Conservation (phyloP, 1,140 invertebrate genomes). For the Drosophila seguyi region DNA sequence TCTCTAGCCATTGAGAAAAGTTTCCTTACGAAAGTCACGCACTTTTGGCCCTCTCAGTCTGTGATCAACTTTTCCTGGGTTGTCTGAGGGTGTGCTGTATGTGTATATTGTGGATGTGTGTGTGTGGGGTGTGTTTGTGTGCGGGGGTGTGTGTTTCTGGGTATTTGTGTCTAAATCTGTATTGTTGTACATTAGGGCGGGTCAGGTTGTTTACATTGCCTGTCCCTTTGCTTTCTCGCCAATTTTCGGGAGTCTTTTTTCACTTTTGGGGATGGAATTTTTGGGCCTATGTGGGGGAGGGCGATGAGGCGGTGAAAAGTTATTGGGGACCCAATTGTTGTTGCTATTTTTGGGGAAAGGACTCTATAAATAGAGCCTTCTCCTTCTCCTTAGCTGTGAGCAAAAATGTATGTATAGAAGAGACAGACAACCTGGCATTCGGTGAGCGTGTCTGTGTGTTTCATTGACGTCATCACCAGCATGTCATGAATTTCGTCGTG, state of each 20-base stretch:
- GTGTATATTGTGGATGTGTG: background rate
- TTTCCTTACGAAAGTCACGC: constrained; percentile 62
- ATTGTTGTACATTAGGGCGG: constrained; percentile 73
- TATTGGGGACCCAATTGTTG: constrained; percentile 57
- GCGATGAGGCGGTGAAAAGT: background rate
- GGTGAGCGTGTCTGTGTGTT: constrained; percentile 41
- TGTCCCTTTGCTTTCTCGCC: constrained; percentile 23
- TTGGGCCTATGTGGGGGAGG: constrained; percentile 18
- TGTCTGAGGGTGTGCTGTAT: constrained; percentile 21
- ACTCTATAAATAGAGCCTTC: constrained; percentile 60
- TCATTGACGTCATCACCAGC: constrained; percentile 83
- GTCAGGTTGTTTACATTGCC: constrained; percentile 74
- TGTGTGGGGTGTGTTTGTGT: constrained; percentile 4
- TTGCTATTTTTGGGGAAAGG: constrained; percentile 62
- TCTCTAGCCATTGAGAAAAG: constrained; percentile 41
- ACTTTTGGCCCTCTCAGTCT: constrained; percentile 65
- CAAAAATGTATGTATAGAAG: constrained; percentile 38
- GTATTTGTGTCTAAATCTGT: constrained; percentile 19
- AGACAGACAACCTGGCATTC: constrained; percentile 46
- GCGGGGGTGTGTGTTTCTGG: constrained; percentile 9
- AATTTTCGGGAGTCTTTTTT: constrained; percentile 16
- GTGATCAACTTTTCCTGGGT: constrained; percentile 62
- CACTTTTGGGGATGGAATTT: constrained; percentile 13
- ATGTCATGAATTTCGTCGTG: constrained; percentile 74
- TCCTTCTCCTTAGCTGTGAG: background rate